A percentile compares a stretch with the other conserved stretches of the same genome.
phyloP scores from a whole-genome alignment of 2,888 invertebrate species.

The Catocala nupta region DNA sequence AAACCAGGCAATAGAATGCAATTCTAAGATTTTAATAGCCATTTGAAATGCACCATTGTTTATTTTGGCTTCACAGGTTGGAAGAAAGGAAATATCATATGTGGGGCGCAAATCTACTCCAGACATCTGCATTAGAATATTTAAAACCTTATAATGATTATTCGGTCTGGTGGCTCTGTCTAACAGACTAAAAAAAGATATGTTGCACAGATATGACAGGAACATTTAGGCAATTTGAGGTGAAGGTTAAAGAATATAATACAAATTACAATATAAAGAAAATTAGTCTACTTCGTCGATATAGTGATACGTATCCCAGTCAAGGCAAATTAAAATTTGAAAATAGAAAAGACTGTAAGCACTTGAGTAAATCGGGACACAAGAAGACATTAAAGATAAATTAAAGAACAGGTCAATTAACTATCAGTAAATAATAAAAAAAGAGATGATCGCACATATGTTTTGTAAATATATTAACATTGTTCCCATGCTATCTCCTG shows the following conservation, averaged over 20 bases:
- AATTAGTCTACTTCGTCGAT: too few species aligned
- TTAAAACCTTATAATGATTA: conserved; percentile 39
- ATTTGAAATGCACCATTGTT: conserved; percentile 13
- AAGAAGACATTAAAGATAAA: too few species aligned
- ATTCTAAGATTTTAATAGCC: conserved; percentile 9
- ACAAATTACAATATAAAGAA: neutral
- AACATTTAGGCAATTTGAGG: neutral
- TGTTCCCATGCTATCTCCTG: too few species aligned
- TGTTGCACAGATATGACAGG: conserved; percentile 26
- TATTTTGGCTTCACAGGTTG: conserved; percentile 2
- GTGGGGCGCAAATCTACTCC: conserved; percentile 32
- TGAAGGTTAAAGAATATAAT: conserved; percentile 1
- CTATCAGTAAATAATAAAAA: too few species aligned
- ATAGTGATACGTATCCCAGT: too few species aligned
- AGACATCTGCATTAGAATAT: conserved; percentile 47
- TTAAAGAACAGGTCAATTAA: too few species aligned
- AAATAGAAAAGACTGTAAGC: too few species aligned
- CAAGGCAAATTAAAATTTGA: too few species aligned
- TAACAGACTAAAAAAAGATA: conserved; percentile 47
- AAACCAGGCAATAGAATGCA: conserved; percentile 5
- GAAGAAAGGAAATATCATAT: conserved; percentile 8
- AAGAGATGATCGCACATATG: too few species aligned
- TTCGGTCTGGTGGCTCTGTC: conserved; percentile 46
- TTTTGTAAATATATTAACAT: too few species aligned
- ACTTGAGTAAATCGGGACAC: too few species aligned